Base-by-base conservation (phyloP, 2,113 vertebrate genomes). In the Acrocephalus arundinaceus region DNA sequence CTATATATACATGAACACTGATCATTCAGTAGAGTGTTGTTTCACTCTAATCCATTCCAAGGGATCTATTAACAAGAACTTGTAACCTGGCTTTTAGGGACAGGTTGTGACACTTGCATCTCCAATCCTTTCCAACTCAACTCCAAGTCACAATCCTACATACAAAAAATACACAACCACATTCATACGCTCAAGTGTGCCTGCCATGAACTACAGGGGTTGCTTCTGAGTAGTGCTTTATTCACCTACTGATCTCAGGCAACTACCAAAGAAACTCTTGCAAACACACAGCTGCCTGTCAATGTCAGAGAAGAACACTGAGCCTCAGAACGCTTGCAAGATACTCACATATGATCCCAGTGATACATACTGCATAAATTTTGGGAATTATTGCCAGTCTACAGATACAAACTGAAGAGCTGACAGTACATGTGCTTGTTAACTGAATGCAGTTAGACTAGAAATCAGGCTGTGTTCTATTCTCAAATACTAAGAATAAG, bases 191-290 rank as follows among this genome's bases (percentile, higher is more conserved):
- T 61, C 15, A 54, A 35, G 21, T 39, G 12, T 10, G 1, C 41
- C 43, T 62, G 22, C 2, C 1, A 17, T 13, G 25, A 68, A 8
- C 28, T 43, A 41, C 0, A 37, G 13, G 2, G 11, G 14, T 25
- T 52, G 20, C 70, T 85, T 28, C 37, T 45, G 27, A 68, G 49
- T 14, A 77, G 48, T 23, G 62, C 58, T 76, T 72, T 11, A 24
- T 81, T 58, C 70, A 39, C 51, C 48, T 37, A 18, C n/a, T 45
- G 54, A 73, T 37, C 48, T n/a, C 52, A 28, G n/a, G 15, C 59
- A 81, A 46, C 4, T 63, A n/a, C 18, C 19, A 39, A 62, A 81
- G 37, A 58, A 63, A 67, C 31, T 55, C 39, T 10, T 3, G 6
- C 45, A 33, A 68, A 72, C n/a, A 58, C 0, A 0, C 24, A 77